phyloP scores from a whole-genome alignment of 2,888 invertebrate genomes.

The Euclidia mi region DNA sequence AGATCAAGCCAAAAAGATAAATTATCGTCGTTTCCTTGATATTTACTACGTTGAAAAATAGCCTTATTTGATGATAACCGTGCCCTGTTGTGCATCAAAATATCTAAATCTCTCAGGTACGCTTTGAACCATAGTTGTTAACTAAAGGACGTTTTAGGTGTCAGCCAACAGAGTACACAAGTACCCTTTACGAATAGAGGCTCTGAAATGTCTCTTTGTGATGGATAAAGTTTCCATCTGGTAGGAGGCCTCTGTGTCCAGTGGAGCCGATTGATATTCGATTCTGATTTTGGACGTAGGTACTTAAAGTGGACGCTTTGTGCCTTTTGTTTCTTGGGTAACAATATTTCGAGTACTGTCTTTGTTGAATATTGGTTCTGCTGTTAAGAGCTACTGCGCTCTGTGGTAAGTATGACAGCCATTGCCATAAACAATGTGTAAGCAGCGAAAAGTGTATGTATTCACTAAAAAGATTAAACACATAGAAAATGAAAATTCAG shows the following conservation, averaged over 20 bases:
- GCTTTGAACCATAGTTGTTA: too few relatives aligned
- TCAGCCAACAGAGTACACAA: background rate
- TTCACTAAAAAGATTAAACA: too few relatives aligned
- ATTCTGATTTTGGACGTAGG: slow-evolving; percentile 60
- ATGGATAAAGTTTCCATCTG: slow-evolving; percentile 39
- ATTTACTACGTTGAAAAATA: background rate
- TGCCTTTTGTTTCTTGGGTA: slow-evolving; percentile 29
- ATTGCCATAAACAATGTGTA: too few relatives aligned
- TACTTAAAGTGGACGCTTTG: slow-evolving; percentile 44
- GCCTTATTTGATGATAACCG: too few relatives aligned
- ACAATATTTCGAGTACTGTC: too few relatives aligned
- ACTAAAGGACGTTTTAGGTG: slow-evolving; percentile 3
- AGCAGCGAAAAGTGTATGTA: too few relatives aligned
- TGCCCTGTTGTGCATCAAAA: too few relatives aligned
- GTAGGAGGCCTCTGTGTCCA: slow-evolving; percentile 18
- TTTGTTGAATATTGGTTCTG: too few relatives aligned
- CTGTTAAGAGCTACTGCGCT: too few relatives aligned
- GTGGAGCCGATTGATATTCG: slow-evolving; percentile 64
- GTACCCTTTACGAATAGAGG: background rate
- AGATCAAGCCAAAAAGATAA: too few relatives aligned
- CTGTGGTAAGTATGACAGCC: too few relatives aligned
- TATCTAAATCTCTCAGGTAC: background rate
- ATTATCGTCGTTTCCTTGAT: background rate
- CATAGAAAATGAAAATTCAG: too few relatives aligned
- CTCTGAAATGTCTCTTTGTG: slow-evolving; percentile 22